phyloP scores from a whole-genome alignment of 2,113 vertebrate genomes.

The Fregetta grallaria region DNA sequence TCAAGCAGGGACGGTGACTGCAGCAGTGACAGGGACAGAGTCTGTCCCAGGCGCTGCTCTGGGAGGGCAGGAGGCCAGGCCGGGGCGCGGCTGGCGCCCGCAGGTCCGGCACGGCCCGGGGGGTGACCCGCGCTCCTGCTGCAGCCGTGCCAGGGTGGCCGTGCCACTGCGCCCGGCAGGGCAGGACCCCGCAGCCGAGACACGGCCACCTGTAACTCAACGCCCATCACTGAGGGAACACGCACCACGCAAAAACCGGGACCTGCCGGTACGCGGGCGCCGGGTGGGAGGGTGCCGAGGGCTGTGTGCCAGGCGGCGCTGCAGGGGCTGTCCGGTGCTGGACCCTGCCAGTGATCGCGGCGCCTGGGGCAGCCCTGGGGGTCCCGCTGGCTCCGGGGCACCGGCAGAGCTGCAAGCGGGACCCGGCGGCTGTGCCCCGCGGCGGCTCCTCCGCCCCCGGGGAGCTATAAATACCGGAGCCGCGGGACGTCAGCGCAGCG shows the following conservation, averaged over 20 bases:
- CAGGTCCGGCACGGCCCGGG: not conserved
- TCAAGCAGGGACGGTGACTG: not conserved
- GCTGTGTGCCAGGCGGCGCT: accelerated
- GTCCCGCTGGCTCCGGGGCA: not conserved
- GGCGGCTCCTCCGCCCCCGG: not conserved
- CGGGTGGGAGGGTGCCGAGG: not conserved
- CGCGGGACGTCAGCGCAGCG: not conserved
- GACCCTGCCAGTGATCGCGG: accelerated
- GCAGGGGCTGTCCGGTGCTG: accelerated
- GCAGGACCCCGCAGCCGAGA: not conserved
- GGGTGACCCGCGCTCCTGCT: not conserved
- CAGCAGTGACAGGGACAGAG: not conserved
- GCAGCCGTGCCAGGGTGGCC: not conserved
- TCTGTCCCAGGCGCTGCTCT: not conserved
- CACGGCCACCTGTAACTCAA: not conserved
- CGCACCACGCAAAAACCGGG: accelerated
- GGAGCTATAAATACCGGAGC: constrained; percentile 39
- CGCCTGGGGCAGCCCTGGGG: not conserved
- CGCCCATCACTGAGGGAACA: not conserved
- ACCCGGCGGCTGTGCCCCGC: not conserved
- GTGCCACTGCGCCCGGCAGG: not conserved
- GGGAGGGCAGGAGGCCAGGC: not conserved
- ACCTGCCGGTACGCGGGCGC: accelerated
- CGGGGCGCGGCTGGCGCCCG: not conserved
- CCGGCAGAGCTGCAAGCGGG: not conserved